Conservation (phyloP, 1,140 invertebrate species). For the Neodiprion fabricii region DNA sequence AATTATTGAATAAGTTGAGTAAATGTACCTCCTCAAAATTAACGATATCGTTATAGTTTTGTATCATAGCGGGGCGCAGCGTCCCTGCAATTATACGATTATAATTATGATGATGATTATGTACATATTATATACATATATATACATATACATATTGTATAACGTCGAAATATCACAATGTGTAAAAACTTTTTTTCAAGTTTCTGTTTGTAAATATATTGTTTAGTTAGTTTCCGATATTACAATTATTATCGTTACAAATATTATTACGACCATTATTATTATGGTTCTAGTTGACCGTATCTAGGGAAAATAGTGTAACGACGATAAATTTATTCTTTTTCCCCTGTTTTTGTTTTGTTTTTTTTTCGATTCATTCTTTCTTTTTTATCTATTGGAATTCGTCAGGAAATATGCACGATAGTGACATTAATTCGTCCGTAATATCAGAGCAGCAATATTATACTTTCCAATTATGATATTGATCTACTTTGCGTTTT, state of each 20-base stretch:
- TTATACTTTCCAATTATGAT: no score
- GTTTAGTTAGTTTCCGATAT: background rate
- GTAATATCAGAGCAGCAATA: no score
- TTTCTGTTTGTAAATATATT: conserved; percentile 15
- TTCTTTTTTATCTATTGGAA: no score
- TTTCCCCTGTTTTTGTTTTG: no score
- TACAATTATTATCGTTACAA: background rate
- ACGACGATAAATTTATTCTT: background rate
- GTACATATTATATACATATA: no score
- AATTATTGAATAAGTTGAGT: conserved; percentile 7
- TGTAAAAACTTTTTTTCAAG: background rate
- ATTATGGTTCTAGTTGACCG: background rate
- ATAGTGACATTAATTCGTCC: no score
- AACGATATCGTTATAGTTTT: background rate
- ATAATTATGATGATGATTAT: no score
- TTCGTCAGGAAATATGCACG: no score
- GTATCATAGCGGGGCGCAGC: background rate
- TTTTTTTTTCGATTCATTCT: no score
- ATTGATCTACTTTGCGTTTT: no score
- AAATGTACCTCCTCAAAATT: conserved; percentile 12
- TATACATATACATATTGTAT: no score
- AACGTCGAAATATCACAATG: no score
- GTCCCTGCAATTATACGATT: background rate
- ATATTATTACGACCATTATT: background rate
- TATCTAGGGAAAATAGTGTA: background rate